Conservation (phyloP, 2,797 vertebrate species). For the Pseudochaenichthys georgianus region DNA sequence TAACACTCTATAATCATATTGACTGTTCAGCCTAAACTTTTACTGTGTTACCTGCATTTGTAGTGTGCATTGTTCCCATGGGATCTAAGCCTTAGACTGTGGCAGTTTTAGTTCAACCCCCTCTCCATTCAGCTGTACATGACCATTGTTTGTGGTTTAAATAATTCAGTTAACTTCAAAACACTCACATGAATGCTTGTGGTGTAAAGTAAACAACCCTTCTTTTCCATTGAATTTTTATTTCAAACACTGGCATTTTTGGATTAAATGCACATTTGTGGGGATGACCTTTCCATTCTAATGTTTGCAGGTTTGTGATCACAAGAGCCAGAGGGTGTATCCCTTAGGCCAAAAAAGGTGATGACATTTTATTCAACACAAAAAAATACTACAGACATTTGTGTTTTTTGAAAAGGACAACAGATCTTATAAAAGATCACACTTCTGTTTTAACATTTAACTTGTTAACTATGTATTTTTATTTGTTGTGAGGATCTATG, state of each 20-base stretch:
- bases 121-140: constrained; percentile 5
- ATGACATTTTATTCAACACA: constrained; percentile 14
- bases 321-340: constrained; percentile 17
- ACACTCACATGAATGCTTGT: neutral
- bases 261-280: constrained; percentile 52
- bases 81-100: constrained; percentile 15
- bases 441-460: neutral
- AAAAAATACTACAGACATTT: constrained; percentile 14
- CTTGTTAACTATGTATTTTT: neutral
- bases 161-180: constrained; percentile 51
- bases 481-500: neutral
- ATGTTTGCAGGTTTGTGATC: constrained; percentile 28
- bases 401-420: constrained; percentile 6
- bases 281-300: constrained; percentile 46
- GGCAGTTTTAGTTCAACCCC: neutral
- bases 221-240: constrained; percentile 42
- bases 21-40: neutral
- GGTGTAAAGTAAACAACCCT: constrained; percentile 15
- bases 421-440: neutral
- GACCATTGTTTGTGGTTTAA: constrained; percentile 69
- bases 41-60: neutral
- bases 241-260: constrained; percentile 37
- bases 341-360: constrained; percentile 34
- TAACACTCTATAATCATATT: constrained; percentile 1
- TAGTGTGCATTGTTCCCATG: constrained; percentile 21